Evolutionary conservation across 2,797 vertebrate species (phyloP), one percentile per base, ranked within the genome.

Genomic region (Peromyscus eremicus): DNA sequence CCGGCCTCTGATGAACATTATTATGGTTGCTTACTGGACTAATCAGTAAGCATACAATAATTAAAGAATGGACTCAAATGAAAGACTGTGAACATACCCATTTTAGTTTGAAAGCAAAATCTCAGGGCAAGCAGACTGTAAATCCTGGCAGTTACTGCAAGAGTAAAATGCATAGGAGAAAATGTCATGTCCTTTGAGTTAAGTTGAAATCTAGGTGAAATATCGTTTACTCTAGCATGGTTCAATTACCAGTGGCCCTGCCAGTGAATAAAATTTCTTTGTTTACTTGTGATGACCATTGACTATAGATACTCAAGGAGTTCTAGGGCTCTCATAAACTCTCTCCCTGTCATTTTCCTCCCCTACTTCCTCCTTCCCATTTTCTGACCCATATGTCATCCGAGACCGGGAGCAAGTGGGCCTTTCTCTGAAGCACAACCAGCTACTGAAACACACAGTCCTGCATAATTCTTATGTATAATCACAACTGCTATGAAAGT

Each of bases 351-450:
- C 55, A 9, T 14, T 46, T 66, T 46, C 3, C 29, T 84, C 40
- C 10, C 4, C n/a, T 73, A 21, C 8, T 73, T 11, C n/a, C 16
- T 8, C 8, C 5, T 4, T 52, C 29, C 13, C 21, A 86, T 52
- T 86, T 71, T 71, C 32, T 71, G 1, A 13, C 10, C 12, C n/a
- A 55, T 25, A 19, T 4, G 12, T 70, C 23, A 23, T 37, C 13
- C 27, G 2, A n/a, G 11, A 37, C 25, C 10, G 1, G 2, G 11
- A 25, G 19, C 10, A 46, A 23, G 43, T 84, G 10, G 2, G 2
- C 17, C 62, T 46, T 12, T 49, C 29, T 34, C 40, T 84, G 82
- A 66, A 34, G 32, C 32, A 46, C 46, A 27, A 66, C 14, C 8
- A 32, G 25, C 25, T 43, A 14, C 37, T 83, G 14, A 62, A 43